phyloP scores from a whole-genome alignment of 2,113 vertebrate genomes.

The Willisornis vidua region DNA sequence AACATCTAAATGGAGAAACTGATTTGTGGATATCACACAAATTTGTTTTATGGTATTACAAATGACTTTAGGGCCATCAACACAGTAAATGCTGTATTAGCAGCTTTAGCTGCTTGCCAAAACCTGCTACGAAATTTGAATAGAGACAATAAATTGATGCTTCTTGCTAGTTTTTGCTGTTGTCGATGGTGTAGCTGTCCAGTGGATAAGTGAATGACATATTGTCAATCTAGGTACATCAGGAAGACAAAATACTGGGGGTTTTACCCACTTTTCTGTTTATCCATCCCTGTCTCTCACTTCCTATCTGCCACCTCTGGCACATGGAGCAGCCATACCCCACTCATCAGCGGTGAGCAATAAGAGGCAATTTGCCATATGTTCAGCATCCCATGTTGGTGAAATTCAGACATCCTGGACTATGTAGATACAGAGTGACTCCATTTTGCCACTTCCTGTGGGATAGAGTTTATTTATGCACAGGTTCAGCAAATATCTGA shows the following conservation, averaged over 20 bases:
- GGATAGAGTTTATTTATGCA: not conserved
- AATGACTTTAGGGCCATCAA: constrained; percentile 47
- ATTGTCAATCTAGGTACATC: not conserved
- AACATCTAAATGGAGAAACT: constrained; percentile 33
- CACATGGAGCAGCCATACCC: not conserved
- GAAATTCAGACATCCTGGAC: not conserved
- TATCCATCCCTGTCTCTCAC: not conserved
- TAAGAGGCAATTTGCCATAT: not conserved
- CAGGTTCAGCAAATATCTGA: not conserved
- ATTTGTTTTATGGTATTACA: constrained; percentile 34
- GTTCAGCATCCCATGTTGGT: not conserved
- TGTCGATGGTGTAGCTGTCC: not conserved
- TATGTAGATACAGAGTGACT: not conserved
- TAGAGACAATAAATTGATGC: constrained; percentile 34
- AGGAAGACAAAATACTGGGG: not conserved
- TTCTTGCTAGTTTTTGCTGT: not conserved
- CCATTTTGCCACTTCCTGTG: not conserved
- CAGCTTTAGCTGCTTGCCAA: constrained; percentile 39
- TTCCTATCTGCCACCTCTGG: not conserved
- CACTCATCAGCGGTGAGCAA: not conserved
- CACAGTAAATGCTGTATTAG: constrained; percentile 46
- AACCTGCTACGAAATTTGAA: constrained; percentile 23
- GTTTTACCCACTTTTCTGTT: not conserved
- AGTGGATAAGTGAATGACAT: not conserved
- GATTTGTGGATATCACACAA: constrained; percentile 43